phyloP scores from a whole-genome alignment of 2,888 invertebrate genomes.

The Corbicula japonica region DNA sequence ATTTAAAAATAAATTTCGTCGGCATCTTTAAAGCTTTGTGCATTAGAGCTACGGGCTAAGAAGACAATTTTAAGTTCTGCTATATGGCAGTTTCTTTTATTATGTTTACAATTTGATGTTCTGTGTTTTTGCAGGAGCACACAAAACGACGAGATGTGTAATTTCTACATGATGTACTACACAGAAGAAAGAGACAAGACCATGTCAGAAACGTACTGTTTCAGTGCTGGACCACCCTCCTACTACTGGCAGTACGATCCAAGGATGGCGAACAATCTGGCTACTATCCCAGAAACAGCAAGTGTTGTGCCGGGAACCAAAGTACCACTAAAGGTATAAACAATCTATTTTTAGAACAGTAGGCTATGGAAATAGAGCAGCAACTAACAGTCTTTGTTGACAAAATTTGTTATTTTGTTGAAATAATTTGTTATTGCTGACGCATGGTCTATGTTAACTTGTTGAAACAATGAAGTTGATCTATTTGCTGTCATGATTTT shows the following conservation, averaged over 20 bases:
- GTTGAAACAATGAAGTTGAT: not conserved
- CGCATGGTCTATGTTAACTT: not conserved
- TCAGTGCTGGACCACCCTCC: slow-evolving; percentile 92
- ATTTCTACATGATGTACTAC: slow-evolving; percentile 87
- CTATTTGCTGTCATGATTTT: not conserved
- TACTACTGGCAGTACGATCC: slow-evolving; percentile 91
- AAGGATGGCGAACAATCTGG: slow-evolving; percentile 54
- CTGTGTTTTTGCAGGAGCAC: slow-evolving; percentile 79
- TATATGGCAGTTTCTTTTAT: no score
- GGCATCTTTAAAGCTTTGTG: no score
- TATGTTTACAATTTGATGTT: no score
- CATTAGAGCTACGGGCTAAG: no score
- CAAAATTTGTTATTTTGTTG: not conserved
- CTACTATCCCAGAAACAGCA: slow-evolving; percentile 71
- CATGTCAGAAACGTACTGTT: slow-evolving; percentile 76
- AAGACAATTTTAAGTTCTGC: no score
- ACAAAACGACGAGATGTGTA: slow-evolving; percentile 87
- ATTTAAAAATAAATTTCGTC: no score
- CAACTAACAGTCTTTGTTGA: not conserved
- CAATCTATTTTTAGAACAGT: not conserved
- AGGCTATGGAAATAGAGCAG: no score
- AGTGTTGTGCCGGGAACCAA: slow-evolving; percentile 73
- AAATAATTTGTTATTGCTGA: not conserved
- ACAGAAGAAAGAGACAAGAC: slow-evolving; percentile 79
- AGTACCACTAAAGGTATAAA: slow-evolving; percentile 26